Evolutionary conservation across 2,113 vertebrate genomes (phyloP).

Genomic region (Podilymbus podiceps): DNA sequence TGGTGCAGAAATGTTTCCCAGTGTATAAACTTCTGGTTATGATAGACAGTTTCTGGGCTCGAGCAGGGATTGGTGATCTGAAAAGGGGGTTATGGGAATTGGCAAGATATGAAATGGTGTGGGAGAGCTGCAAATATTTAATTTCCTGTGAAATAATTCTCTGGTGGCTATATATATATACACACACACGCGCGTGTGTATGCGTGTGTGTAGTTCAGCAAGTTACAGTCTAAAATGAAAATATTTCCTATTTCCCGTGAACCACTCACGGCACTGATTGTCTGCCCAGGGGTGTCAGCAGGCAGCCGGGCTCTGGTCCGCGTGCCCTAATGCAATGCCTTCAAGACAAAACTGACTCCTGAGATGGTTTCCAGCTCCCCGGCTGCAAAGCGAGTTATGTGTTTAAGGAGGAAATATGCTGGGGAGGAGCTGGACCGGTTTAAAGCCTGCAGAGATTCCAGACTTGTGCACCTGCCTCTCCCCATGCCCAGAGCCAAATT

Average conservation of each 20-base stretch:
- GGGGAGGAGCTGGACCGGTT: conserved; percentile 14
- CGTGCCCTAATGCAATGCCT: background rate
- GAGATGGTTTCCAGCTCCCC: conserved; percentile 9
- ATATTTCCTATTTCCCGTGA: background rate
- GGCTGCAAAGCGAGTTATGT: background rate
- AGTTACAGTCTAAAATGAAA: background rate
- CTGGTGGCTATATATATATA: background rate
- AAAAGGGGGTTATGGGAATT: conserved; percentile 49
- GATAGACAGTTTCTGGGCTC: conserved; percentile 60
- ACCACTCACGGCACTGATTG: background rate
- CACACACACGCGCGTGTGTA: background rate
- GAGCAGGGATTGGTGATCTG: conserved; percentile 6
- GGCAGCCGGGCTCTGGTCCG: background rate
- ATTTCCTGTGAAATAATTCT: conserved; percentile 61
- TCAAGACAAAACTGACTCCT: background rate
- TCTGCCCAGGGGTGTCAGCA: background rate
- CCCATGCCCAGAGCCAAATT: conserved; percentile 16
- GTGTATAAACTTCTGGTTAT: conserved; percentile 54
- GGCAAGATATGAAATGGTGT: conserved; percentile 51
- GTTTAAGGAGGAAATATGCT: conserved; percentile 8
- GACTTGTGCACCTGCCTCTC: conserved; percentile 52
- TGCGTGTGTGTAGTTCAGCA: background rate
- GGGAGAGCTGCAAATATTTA: conserved; percentile 53
- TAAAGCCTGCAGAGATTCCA: background rate
- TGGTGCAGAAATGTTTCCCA: conserved; percentile 60